Conservation (phyloP, 2,113 vertebrate species). For the Tretioscincus oriximinensis region DNA sequence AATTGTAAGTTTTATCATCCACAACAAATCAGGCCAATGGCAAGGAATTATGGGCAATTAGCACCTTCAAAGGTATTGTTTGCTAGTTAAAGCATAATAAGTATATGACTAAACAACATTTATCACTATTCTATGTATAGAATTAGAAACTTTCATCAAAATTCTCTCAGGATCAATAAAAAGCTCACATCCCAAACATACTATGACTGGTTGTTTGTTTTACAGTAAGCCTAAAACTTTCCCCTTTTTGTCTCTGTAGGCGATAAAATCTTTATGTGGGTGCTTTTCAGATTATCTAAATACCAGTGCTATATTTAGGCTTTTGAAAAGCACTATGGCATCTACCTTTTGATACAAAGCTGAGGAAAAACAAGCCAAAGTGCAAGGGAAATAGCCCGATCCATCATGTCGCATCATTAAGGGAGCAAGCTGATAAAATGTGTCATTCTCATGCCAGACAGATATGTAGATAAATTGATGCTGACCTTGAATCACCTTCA, state of each 20-base stretch:
- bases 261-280: conserved; percentile 1
- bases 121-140: not conserved
- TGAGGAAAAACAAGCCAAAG: conserved; percentile 24
- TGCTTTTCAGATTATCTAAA: conserved; percentile 24
- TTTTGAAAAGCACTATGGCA: not conserved
- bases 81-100: not conserved
- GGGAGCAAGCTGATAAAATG: conserved; percentile 37
- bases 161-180: conserved; percentile 20
- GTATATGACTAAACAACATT: not conserved
- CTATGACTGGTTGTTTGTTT: not conserved
- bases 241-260: conserved; percentile 17
- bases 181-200: conserved; percentile 26
- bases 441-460: conserved; percentile 23
- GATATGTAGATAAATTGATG: conserved; percentile 43
- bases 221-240: conserved; percentile 18
- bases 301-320: not conserved
- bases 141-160: not conserved
- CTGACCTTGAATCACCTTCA: conserved; percentile 37
- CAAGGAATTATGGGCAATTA: too few relatives aligned
- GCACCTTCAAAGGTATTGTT: too few relatives aligned
- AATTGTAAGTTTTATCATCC: too few relatives aligned
- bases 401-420: conserved; percentile 30
- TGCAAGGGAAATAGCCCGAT: conserved; percentile 34
- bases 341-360: not conserved
- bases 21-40: too few relatives aligned